phyloP scores from a whole-genome alignment of 2,797 vertebrate genomes.

The Passerculus sandwichensis region DNA sequence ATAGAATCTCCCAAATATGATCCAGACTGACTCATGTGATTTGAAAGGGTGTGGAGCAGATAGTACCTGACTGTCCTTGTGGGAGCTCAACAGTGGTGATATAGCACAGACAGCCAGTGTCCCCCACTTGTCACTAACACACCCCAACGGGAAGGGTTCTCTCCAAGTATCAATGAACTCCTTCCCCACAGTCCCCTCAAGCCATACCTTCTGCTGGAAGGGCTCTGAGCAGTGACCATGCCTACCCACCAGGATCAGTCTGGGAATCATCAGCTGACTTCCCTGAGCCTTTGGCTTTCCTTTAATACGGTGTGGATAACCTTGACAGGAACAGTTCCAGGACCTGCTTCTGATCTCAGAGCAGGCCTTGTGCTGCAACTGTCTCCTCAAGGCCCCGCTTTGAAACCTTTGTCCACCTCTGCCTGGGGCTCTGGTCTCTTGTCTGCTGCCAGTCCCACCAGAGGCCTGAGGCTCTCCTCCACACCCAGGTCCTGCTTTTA shows the following conservation, averaged over 20 bases:
- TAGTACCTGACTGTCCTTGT: not conserved
- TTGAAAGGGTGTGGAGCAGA: not conserved
- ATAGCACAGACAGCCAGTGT: not conserved
- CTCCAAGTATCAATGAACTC: not conserved
- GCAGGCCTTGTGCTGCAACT: not conserved
- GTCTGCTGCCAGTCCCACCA: not conserved
- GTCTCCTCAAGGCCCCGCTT: not conserved
- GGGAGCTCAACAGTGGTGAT: not conserved
- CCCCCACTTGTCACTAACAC: not conserved
- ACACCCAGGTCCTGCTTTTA: not conserved
- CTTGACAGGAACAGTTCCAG: not conserved
- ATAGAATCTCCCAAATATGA: not conserved
- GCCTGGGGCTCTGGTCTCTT: not conserved
- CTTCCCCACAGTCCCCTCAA: rapidly evolving
- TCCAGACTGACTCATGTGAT: not conserved
- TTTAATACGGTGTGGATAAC: not conserved
- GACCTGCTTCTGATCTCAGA: not conserved
- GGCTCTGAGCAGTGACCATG: not conserved
- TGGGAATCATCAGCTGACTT: not conserved
- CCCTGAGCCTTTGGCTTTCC: not conserved
- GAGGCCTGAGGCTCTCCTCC: not conserved
- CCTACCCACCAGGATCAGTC: not conserved
- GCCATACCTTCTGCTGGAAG: not conserved
- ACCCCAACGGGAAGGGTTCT: not conserved
- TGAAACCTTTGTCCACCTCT: not conserved